A percentile compares a stretch with the other conserved stretches of the same genome.
Evolutionary conservation across 2,888 invertebrate species (phyloP).

Genomic region (Sympetrum striolatum): DNA sequence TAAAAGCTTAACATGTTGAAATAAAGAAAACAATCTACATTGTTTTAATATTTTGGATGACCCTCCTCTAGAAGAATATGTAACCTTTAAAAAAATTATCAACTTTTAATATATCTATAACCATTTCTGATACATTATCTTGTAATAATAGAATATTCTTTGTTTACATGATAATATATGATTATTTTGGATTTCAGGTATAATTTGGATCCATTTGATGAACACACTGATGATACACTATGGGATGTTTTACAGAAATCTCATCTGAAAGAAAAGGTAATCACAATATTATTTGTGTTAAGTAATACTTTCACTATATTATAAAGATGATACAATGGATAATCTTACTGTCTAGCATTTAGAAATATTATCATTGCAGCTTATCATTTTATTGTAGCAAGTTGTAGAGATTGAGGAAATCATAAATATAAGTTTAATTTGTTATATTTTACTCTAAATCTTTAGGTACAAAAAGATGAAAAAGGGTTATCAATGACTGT

Average conservation of each 20-base stretch:
- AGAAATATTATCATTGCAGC: not conserved
- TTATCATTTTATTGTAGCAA: not conserved
- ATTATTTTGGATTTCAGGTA: slow-evolving; percentile 49
- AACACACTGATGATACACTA: slow-evolving; percentile 52
- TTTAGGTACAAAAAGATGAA: slow-evolving; percentile 1
- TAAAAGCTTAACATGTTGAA: too few species aligned
- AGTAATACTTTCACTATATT: not conserved
- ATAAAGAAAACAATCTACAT: too few species aligned
- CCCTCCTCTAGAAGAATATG: too few species aligned
- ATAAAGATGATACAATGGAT: not conserved
- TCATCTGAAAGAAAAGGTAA: slow-evolving; percentile 51
- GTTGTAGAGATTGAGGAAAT: not conserved
- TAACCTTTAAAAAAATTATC: too few species aligned
- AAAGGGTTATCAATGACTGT: slow-evolving; percentile 48
- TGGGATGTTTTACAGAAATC: slow-evolving; percentile 53
- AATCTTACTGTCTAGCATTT: not conserved
- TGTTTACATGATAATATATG: too few species aligned
- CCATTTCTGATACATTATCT: too few species aligned
- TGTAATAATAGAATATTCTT: too few species aligned
- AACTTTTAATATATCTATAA: too few species aligned
- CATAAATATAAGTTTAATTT: not conserved
- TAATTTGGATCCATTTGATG: slow-evolving; percentile 55
- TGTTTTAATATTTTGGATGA: too few species aligned
- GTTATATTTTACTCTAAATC: not conserved
- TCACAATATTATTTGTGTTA: not conserved